Percentiles rank a stretch among this genome's conserved stretches.
These are phyloP conservation scores for Laspeyria flexula DNA, from an alignment of 2,888 invertebrate genomes.

Conservation along the genomic window DNA sequence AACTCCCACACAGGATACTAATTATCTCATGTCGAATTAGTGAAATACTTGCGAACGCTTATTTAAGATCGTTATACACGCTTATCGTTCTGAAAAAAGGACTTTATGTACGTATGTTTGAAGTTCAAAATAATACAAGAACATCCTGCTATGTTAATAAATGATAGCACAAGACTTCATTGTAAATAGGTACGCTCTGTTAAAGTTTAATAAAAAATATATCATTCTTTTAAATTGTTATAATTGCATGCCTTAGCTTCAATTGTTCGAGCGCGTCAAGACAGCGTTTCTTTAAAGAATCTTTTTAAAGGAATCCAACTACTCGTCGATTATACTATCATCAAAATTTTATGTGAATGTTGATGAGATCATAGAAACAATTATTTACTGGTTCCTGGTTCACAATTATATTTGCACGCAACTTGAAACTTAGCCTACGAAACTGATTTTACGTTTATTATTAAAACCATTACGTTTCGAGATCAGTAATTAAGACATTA, in stretches of 20 bases:
- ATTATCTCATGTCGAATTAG: slow-evolving; percentile 38
- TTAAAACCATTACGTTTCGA: no score
- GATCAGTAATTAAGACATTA: no score
- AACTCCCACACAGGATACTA: slow-evolving; percentile 30
- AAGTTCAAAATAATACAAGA: slow-evolving; percentile 11
- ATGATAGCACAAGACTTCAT: slow-evolving; percentile 25
- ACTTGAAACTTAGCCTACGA: no score
- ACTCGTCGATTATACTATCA: slow-evolving; percentile 17
- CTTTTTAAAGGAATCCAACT: slow-evolving; percentile 13
- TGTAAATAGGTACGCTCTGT: slow-evolving; percentile 22
- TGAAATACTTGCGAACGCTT: slow-evolving; percentile 28
- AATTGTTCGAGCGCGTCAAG: slow-evolving; percentile 31
- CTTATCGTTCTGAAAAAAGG: slow-evolving; percentile 5
- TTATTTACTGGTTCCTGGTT: background rate
- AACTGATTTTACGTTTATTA: no score
- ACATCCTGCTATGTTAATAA: slow-evolving; percentile 7
- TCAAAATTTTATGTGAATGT: slow-evolving; percentile 9
- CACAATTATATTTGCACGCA: background rate
- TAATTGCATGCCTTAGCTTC: slow-evolving; percentile 35
- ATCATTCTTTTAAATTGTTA: slow-evolving; percentile 46
- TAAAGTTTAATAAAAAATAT: slow-evolving; percentile 32
- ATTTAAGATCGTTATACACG: slow-evolving; percentile 30
- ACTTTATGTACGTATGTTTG: background rate
- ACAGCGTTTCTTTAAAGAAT: slow-evolving; percentile 12
- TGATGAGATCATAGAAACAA: slow-evolving; percentile 1